phyloP scores from a whole-genome alignment of 2,888 invertebrate species.

The Cancer borealis region DNA sequence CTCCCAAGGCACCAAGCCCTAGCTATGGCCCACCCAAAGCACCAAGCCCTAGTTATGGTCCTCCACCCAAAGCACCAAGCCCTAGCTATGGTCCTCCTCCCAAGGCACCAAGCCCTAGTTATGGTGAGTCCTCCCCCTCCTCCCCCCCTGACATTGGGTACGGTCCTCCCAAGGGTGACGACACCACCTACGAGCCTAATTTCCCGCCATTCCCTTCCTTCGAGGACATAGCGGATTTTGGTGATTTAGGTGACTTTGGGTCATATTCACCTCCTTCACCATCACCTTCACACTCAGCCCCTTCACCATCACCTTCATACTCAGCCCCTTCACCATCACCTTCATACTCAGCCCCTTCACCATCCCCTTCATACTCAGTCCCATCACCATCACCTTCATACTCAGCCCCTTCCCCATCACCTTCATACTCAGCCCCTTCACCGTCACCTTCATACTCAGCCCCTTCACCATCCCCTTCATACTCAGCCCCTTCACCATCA shows the following conservation, averaged over 20 bases:
- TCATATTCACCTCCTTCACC: neutral
- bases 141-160: neutral
- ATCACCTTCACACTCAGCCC: neutral
- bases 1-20: neutral
- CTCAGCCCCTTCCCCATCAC: neutral
- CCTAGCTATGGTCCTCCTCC: neutral
- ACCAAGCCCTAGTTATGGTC: neutral
- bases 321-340: neutral
- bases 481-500: neutral
- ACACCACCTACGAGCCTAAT: neutral
- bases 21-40: neutral
- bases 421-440: neutral
- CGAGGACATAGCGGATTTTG: neutral
- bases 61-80: neutral
- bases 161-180: slow-evolving; percentile 1
- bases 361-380: neutral
- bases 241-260: neutral
- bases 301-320: neutral
- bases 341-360: neutral
- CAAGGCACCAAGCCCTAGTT: neutral
- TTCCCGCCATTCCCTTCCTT: slow-evolving; percentile 32
- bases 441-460: neutral
- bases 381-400: neutral
- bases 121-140: neutral
- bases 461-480: neutral